Evolutionary conservation across 1,140 invertebrate species (phyloP), one percentile per base, ranked within the genome.

Genomic region (Meloidogyne floridensis): DNA sequence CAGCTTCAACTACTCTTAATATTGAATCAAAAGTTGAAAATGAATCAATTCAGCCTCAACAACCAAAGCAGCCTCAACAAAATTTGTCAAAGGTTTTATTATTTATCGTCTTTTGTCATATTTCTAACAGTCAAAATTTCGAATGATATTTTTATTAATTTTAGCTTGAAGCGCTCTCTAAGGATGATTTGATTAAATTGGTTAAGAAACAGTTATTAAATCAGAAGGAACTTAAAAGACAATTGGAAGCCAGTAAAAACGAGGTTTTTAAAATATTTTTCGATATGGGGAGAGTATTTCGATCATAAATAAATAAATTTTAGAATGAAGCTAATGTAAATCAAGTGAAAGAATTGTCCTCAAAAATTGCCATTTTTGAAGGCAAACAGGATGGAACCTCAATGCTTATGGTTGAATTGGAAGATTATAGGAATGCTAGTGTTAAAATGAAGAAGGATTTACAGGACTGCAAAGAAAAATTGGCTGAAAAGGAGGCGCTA

Each of bases 181-280:
- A 56, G 8, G 84, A 85, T 18, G 84, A 85, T 74, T 83, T 85
- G 8, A 75, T 85, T 13, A 59, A 73, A 8, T 86, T 85, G 59
- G 84, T 77, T 13, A 85, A 86, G 71, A 85, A 86, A 65, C 84
- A 85, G 42, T 65, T 76, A 11, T 42, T 80, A 18, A n/a, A 73
- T n/a, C 51, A 70, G 51, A 80, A 80, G 80, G 80, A 80, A 10
- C 56, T 71, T 13, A 72, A 76, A 53, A 80, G 54, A 51, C 80
- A 80, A n/a, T 13, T 80, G 47, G 77, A 70, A 47, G 47, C 47
- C 10, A 65, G 13, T 51, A 79, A 18, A 72, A 80, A 54, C 3
- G 56, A 79, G 77, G 77, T 72, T 9, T 43, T 18, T 13, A 4
- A 9, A 9, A 9, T 6, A 3, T 75, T 75, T 47, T 20, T 75